Conservation (phyloP, 2,888 invertebrate genomes). For the Machimus atricapillus region DNA sequence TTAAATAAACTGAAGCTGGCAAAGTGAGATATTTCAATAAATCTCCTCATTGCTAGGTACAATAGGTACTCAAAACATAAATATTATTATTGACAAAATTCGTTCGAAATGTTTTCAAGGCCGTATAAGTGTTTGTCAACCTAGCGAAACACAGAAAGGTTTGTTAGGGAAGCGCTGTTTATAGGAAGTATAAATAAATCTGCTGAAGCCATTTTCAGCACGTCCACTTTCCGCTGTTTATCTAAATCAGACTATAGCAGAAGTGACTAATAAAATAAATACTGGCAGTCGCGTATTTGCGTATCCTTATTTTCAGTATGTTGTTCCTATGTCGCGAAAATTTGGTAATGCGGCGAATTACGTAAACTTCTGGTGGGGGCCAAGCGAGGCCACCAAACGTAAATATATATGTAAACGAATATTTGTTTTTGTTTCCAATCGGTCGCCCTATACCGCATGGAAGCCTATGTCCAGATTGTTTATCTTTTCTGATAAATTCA, state of each 20-base stretch:
- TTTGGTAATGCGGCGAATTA: neutral
- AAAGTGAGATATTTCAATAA: no score
- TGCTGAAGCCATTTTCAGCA: neutral
- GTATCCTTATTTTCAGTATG: neutral
- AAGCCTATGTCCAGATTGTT: neutral
- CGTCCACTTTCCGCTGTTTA: neutral
- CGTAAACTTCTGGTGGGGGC: neutral
- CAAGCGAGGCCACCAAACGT: neutral
- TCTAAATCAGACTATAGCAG: neutral
- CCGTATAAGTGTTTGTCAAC: neutral
- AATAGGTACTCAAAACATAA: neutral
- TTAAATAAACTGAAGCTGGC: no score
- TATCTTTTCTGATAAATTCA: slow-evolving; percentile 6
- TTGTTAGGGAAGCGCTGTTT: neutral
- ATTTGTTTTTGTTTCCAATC: neutral
- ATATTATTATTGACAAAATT: neutral
- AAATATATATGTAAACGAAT: neutral
- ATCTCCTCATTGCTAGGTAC: neutral
- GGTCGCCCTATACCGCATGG: neutral
- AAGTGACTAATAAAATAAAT: neutral
- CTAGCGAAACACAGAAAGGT: neutral
- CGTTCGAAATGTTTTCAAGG: neutral
- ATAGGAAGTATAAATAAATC: neutral
- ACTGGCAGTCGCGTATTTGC: neutral
- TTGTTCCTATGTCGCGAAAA: neutral